phyloP scores from a whole-genome alignment of 2,113 vertebrate species.

The Reinhardtius hippoglossoides region DNA sequence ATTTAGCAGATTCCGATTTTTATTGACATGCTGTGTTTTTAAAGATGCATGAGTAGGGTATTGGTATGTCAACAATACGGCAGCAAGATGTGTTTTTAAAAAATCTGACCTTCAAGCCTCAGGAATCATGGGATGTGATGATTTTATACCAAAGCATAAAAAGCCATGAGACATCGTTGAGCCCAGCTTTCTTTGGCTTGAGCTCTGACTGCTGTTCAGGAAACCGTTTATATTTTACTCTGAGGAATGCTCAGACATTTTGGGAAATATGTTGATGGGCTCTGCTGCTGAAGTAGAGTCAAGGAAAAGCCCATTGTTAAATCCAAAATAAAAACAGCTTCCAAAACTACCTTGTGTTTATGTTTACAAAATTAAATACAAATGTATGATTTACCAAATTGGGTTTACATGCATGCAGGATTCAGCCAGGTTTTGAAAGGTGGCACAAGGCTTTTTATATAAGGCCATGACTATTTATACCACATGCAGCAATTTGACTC shows the following conservation, averaged over 20 bases:
- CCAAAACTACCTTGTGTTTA: not conserved
- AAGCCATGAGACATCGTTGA: slow-evolving; percentile 1
- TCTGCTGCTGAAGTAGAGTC: not conserved
- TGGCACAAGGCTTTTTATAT: not conserved
- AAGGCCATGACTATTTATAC: too few relatives aligned
- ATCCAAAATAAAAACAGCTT: not conserved
- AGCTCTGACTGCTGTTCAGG: slow-evolving; percentile 17
- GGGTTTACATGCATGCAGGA: not conserved
- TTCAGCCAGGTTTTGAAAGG: too few relatives aligned
- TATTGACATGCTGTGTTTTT: not conserved
- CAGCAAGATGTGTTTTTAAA: not conserved
- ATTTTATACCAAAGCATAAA: slow-evolving; percentile 31
- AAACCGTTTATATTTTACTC: slow-evolving; percentile 17
- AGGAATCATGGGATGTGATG: slow-evolving; percentile 27
- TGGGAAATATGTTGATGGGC: slow-evolving; percentile 7
- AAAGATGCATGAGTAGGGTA: not conserved
- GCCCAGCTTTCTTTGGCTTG: slow-evolving; percentile 36
- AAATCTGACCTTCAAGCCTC: slow-evolving; percentile 2
- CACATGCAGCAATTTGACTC: too few relatives aligned
- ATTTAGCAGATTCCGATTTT: not conserved
- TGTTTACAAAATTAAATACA: not conserved
- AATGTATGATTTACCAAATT: not conserved
- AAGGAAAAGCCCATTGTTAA: slow-evolving; percentile 10
- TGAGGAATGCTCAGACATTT: slow-evolving; percentile 1
- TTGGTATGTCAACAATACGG: not conserved